Evolutionary conservation across 2,113 vertebrate species (phyloP), one percentile per base, ranked within the genome.

Genomic region (Dasyornis broadbenti): DNA sequence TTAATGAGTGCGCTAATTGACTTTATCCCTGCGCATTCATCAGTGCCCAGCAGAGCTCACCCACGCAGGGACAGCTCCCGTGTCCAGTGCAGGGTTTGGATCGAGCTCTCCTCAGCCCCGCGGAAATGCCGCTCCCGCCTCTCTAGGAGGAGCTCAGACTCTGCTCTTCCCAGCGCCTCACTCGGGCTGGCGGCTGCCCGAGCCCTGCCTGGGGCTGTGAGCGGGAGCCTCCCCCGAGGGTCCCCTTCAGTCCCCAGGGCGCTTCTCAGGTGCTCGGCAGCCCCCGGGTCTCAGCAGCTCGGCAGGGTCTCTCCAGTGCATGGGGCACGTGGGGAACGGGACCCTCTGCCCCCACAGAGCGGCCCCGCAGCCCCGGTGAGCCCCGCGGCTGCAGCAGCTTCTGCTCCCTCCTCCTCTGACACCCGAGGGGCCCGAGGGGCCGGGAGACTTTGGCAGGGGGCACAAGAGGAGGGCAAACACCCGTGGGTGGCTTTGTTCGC

Each of bases 61-160:
- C 40, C 69, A 3, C 1, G 3, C 4, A 4, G 77, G 53, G 65
- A 15, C 37, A 60, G 12, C 40, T 40, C 30, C n/a, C 60, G 47
- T 11, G 59, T 2, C 54, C n/a, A 4, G 15, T 2, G 10, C n/a
- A 0, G 49, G 22, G 9, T 31, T 35, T 6, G 17, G 60, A 28
- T 27, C 13, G 52, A 88, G 66, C 57, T n/a, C 35, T 37, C 19
- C 12, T 52, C 35, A 40, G 21, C 23, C 26, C 37, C 75, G 12
- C 19, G 85, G 82, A 84, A 93, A 92, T 45, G 60, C 79, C 7
- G 4, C 79, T 94, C 12, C 3, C 59, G 65, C 8, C 56, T 86
- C 82, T 61, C 64, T 52, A 90, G 89, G 85, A 88, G 90, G 95
- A 92, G 95, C 95, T 92, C 90, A 1, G 91, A 10, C 76, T 27